A percentile compares a stretch with the other conserved stretches of the same genome.
Conservation (phyloP, 2,113 vertebrate genomes). For the Prietella phreatophila region DNA sequence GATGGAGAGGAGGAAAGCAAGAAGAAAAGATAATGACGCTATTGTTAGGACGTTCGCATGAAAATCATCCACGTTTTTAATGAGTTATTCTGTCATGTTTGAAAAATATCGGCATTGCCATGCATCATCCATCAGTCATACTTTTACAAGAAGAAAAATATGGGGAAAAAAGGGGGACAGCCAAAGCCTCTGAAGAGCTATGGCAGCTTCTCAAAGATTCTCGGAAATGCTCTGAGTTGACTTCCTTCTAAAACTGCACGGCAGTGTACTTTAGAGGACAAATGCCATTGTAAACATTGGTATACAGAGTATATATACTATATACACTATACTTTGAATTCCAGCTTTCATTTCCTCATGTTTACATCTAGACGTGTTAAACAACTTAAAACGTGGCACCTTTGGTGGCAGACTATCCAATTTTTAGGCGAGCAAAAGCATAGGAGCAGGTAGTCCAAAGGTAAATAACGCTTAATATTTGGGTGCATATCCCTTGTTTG, state of each 20-base stretch:
- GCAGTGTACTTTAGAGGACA: not conserved
- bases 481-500: too few species aligned
- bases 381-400: too few species aligned
- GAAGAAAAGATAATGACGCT: not conserved
- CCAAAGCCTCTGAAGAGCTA: not conserved
- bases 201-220: not conserved
- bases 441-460: too few species aligned
- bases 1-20: conserved; percentile 29
- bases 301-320: not conserved
- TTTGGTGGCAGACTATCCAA: too few species aligned
- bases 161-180: not conserved
- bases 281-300: not conserved
- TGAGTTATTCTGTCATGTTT: not conserved
- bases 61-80: not conserved
- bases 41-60: not conserved
- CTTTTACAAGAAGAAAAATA: not conserved
- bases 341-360: too few species aligned
- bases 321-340: too few species aligned
- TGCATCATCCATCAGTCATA: not conserved
- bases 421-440: too few species aligned
- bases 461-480: too few species aligned
- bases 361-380: too few species aligned
- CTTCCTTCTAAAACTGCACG: not conserved
- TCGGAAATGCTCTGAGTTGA: not conserved
- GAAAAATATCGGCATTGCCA: not conserved